phyloP scores from a whole-genome alignment of 2,797 vertebrate species.

The Labroides dimidiatus region DNA sequence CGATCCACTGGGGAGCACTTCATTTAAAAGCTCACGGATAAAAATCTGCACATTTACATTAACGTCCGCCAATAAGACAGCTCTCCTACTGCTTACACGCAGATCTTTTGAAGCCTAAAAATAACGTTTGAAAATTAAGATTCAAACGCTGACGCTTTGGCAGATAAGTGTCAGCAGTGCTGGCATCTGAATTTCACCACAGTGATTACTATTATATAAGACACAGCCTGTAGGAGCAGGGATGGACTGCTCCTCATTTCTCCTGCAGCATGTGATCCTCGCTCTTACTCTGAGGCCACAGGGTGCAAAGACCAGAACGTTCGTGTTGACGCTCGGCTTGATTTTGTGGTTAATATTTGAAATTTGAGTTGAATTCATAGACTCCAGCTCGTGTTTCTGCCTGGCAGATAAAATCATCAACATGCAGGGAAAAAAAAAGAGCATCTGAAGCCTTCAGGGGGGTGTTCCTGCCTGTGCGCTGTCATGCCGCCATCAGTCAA shows the following conservation, averaged over 20 bases:
- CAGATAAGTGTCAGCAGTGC: slow-evolving; percentile 59
- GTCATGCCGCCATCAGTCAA: slow-evolving; percentile 47
- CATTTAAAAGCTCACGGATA: neutral
- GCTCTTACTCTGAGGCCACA: neutral
- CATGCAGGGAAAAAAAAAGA: slow-evolving; percentile 23
- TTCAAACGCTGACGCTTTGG: slow-evolving; percentile 53
- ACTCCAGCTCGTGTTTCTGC: neutral
- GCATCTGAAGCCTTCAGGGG: slow-evolving; percentile 29
- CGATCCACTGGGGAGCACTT: slow-evolving; percentile 1
- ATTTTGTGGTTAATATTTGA: too few relatives aligned
- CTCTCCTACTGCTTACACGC: slow-evolving; percentile 15
- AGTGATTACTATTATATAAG: slow-evolving; percentile 58
- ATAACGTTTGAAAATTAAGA: slow-evolving; percentile 43
- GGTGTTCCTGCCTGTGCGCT: slow-evolving; percentile 21
- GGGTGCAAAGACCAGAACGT: slow-evolving; percentile 2
- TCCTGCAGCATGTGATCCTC: slow-evolving; percentile 19
- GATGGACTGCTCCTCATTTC: slow-evolving; percentile 19
- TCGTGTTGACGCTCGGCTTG: too few relatives aligned
- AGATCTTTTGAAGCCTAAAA: slow-evolving; percentile 41
- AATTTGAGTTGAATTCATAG: neutral
- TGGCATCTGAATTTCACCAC: slow-evolving; percentile 53
- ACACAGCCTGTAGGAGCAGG: slow-evolving; percentile 38
- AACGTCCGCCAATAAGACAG: neutral
- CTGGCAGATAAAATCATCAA: slow-evolving; percentile 24
- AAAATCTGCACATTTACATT: neutral